phyloP scores from a whole-genome alignment of 2,888 invertebrate species.

The Aporophyla lueneburgensis region DNA sequence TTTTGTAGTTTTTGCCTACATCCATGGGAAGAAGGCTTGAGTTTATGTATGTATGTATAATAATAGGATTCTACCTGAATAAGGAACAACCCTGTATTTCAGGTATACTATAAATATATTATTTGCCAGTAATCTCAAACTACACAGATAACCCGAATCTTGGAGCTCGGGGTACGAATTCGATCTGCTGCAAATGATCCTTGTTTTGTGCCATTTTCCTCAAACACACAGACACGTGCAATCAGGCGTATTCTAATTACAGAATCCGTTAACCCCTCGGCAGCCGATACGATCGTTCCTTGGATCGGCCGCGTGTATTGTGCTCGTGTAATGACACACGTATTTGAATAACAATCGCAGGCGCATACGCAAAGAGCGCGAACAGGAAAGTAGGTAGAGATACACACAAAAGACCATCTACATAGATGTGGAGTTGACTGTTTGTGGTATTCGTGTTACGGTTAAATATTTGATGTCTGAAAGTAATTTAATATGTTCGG shows the following conservation, averaged over 20 bases:
- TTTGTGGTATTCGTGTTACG: not conserved
- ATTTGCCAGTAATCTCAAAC: no score
- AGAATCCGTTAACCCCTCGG: constrained; percentile 25
- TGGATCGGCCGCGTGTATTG: constrained; percentile 42
- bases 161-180: no score
- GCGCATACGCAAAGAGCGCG: constrained; percentile 47
- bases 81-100: no score
- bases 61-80: no score
- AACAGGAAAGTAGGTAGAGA: constrained; percentile 56
- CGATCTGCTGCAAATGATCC: not conserved
- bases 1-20: not conserved
- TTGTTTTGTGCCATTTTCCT: constrained; percentile 9
- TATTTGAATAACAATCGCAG: constrained; percentile 68
- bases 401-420: constrained; percentile 24
- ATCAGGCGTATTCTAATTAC: constrained; percentile 24
- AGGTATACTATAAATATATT: no score
- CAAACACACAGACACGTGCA: not conserved
- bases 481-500: constrained; percentile 2
- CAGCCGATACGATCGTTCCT: constrained; percentile 37
- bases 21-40: not conserved
- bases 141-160: no score
- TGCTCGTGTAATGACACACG: constrained; percentile 52
- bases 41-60: not conserved
- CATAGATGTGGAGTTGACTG: not conserved
- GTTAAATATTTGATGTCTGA: constrained; percentile 14